A percentile compares a stretch with the other conserved stretches of the same genome.
Conservation (phyloP, 2,113 vertebrate genomes). For the Struthidea cinerea region DNA sequence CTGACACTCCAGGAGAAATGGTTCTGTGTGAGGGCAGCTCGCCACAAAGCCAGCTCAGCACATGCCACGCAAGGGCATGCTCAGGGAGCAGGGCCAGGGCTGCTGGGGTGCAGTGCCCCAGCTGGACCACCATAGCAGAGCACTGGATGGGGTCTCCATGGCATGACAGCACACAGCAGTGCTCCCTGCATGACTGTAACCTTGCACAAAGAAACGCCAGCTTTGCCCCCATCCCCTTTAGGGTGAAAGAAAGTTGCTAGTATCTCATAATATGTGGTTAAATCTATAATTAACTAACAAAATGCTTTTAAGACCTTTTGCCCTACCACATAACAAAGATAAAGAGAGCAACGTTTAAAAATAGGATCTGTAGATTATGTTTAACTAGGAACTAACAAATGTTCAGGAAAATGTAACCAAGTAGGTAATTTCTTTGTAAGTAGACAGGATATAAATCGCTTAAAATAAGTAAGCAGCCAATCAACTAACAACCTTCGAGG, state of each 20-base stretch:
- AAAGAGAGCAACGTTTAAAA: not conserved
- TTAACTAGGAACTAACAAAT: not conserved
- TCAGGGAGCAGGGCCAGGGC: not conserved
- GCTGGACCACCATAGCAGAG: not conserved
- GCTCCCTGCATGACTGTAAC: not conserved
- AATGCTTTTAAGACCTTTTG: not conserved
- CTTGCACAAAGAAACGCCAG: accelerated
- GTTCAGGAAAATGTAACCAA: not conserved
- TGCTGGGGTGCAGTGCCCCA: not conserved
- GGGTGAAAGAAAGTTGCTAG: not conserved
- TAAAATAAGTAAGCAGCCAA: not conserved
- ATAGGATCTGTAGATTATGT: not conserved
- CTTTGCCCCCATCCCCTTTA: not conserved
- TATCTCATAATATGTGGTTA: not conserved
- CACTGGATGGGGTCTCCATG: too few relatives aligned
- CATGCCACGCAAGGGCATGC: accelerated
- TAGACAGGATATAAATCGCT: not conserved
- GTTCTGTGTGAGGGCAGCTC: not conserved
- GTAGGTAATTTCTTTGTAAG: not conserved
- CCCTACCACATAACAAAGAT: not conserved
- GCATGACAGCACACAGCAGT: accelerated
- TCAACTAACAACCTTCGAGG: not conserved
- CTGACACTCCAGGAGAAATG: not conserved
- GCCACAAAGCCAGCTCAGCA: not conserved
- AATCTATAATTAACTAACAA: not conserved